Evolutionary conservation across 2,113 vertebrate genomes (phyloP).

Genomic region (rabbit (Oryctolagus cuniculus)): DNA sequence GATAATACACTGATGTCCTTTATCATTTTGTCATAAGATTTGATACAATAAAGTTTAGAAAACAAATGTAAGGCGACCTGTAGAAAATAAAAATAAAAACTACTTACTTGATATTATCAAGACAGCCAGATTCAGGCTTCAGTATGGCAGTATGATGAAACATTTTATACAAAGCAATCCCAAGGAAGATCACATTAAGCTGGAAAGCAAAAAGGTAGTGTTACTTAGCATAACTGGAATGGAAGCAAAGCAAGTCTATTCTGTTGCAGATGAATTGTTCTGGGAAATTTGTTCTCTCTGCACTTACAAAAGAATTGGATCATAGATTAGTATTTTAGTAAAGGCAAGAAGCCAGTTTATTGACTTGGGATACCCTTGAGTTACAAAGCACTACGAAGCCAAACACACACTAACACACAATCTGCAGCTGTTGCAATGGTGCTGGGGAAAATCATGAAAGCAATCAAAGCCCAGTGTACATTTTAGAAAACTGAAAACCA

Average conservation of each 20-base stretch:
- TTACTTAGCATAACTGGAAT: slow-evolving; percentile 70
- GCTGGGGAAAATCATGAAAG: slow-evolving; percentile 14
- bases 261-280: slow-evolving; percentile 62
- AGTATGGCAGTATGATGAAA: slow-evolving; percentile 99
- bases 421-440: background rate
- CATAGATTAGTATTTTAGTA: slow-evolving; percentile 60
- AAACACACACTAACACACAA: background rate
- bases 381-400: background rate
- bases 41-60: background rate
- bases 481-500: background rate
- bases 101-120: slow-evolving; percentile 99
- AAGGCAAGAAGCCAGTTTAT: slow-evolving; percentile 61
- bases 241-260: slow-evolving; percentile 59
- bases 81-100: slow-evolving; percentile 50
- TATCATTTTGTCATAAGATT: slow-evolving; percentile 47
- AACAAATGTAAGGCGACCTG: background rate
- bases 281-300: slow-evolving; percentile 78
- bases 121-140: slow-evolving; percentile 98
- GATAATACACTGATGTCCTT: background rate
- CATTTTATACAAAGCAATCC: slow-evolving; percentile 99
- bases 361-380: slow-evolving; percentile 2
- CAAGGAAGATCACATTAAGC: slow-evolving; percentile 99
- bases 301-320: slow-evolving; percentile 60
- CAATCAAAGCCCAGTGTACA: background rate
- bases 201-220: slow-evolving; percentile 86